Evolutionary conservation across 1,140 invertebrate species (phyloP), one percentile per base, ranked within the genome.

Genomic region (Trichonephila clavipes): DNA sequence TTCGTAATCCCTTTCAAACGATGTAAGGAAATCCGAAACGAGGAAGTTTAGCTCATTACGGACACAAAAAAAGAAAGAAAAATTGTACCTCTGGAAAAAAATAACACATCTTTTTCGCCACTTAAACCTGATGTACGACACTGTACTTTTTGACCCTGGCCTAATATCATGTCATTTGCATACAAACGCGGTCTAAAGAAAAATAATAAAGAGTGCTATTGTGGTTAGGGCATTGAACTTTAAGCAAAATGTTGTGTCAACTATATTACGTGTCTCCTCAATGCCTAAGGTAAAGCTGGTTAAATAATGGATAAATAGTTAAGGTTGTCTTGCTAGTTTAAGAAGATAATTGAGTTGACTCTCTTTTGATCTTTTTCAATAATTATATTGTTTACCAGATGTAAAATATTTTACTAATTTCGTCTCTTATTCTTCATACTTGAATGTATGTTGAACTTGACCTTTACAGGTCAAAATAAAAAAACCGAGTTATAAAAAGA

Each of bases 91-190:
- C 72, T 14, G 66, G 10, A 69, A n/a, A 24, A 69, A 24, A 28
- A 69, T 3, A n/a, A 14, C n/a, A 1, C 12, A 34, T 77, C 1
- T 77, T 40, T 77, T 28, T 77, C 2, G 34, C 28, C 72, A 77
- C 18, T 77, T 77, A 77, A 77, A 77, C 72, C 24, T 77, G 72
- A 77, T 77, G 28, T 77, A 77, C 28, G 5, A 18, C 72, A 6
- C 34, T 16, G 28, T 77, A 77, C 72, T 77, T 77, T 77, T 16
- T 77, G 72, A 77, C 72, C 72, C 72, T 77, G 72, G 72, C 72
- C 72, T 77, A 34, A 10, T 4, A 6, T 34, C 24, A 3, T 77
- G 28, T 34, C 28, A 77, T 77, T 77, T 77, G 72, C 72, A 77
- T 77, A 77, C 28, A 69, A 69, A 69, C n/a, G 24, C 21, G 21